These are phyloP conservation scores for Athetis lepigone DNA, from an alignment of 2,888 invertebrate species.

Conservation along the genomic window DNA sequence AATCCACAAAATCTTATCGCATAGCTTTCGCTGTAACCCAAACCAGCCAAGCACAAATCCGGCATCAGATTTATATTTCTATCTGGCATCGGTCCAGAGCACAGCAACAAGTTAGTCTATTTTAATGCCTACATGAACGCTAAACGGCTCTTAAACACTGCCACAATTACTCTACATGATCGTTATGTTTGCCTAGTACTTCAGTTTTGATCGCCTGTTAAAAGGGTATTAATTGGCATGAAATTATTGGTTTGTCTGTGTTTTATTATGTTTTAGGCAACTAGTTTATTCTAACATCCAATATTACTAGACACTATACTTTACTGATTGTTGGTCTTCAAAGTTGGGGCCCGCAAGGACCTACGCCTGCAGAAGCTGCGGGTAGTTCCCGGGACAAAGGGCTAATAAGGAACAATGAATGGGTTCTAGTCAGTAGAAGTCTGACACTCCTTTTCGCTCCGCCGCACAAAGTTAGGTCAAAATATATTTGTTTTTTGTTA, in stretches of 20 bases:
- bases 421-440: too few relatives aligned
- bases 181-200: conserved; percentile 41
- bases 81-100: conserved; percentile 62
- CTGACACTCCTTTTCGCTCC: too few relatives aligned
- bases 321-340: too few relatives aligned
- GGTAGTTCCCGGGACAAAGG: too few relatives aligned
- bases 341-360: too few relatives aligned
- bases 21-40: conserved; percentile 31
- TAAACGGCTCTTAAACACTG: conserved; percentile 59
- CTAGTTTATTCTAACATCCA: too few relatives aligned
- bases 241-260: not conserved
- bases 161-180: conserved; percentile 54
- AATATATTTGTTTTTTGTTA: too few relatives aligned
- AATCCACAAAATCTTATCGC: conserved; percentile 26
- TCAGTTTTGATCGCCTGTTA: conserved; percentile 31
- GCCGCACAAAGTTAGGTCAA: too few relatives aligned
- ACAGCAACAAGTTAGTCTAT: conserved; percentile 66
- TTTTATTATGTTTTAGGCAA: not conserved
- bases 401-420: too few relatives aligned
- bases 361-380: too few relatives aligned
- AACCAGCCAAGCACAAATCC: conserved; percentile 43
- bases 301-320: too few relatives aligned
- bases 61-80: conserved; percentile 59
- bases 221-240: conserved; percentile 8
- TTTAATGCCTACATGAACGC: conserved; percentile 61